Evolutionary conservation across 2,797 vertebrate species (phyloP), one percentile per base, ranked within the genome.

Genomic region (Allobates femoralis): DNA sequence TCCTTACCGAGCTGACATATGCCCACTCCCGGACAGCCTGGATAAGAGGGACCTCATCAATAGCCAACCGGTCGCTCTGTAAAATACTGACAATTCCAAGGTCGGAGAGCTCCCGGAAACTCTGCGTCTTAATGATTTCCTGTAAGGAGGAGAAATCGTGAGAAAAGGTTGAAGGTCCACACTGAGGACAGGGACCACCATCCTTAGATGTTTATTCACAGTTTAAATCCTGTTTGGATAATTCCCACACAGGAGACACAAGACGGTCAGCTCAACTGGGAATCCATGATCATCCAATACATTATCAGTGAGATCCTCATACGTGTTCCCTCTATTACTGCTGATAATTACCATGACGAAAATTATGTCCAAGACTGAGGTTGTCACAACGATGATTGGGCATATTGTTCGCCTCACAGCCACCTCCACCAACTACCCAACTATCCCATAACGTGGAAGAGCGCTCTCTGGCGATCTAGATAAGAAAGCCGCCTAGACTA

Each of bases 31-130:
- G 82, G 83, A 93, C 92, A 0, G 93, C 94, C 81, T 89, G 85
- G 58, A 95, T 91, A 34, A 95, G 91, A 11, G 94, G 93, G 26
- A 90, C 83, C 69, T 95, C 94, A 0, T 95, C 94, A 64, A 93
- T 89, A 0, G 87, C 64, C 84, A 95, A 90, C 34, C 53, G 89
- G 89, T 95, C 93, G 0, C 94, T 94, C 86, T 90, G 90, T 87
- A 95, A 92, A 85, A 95, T 89, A 23, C 30, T 34, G 0, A 91
- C 89, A 90, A 95, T 73, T 21, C 93, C 94, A 2, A 84, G 34
- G 0, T 94, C 93, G 0, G 94, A 95, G 76, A 95, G 91, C 88
- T 95, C 95, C 0, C 92, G 91, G 90, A 95, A 95, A 79, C 94
- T 91, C 15, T 83, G 92, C 1, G 93, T 95, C 88, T 0, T 79